Evolutionary conservation across 2,888 invertebrate genomes (phyloP), one percentile per base, ranked within the genome.

Genomic region (Megaustenia siamemsis): DNA sequence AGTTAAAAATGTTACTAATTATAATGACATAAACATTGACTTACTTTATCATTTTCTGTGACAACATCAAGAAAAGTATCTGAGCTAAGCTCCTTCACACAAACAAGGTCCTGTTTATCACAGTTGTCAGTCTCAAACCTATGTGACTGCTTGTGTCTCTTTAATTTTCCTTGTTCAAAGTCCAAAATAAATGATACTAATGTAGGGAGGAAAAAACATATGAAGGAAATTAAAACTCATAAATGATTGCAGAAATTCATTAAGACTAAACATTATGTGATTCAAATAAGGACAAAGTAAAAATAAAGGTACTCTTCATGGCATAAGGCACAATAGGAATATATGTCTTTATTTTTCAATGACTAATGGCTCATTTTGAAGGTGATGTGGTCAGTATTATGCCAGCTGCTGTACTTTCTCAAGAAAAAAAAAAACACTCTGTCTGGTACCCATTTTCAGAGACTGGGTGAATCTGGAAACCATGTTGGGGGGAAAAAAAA

Each of bases 161-260:
- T 90, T 85, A 95, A 90, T 40, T 90, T 90, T 77, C 95, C 95
- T 60, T 91, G 88, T 0, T 95, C 95, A 90, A 94, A 95, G 90
- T 95, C 94, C 82, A 94, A 92, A 66, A 95, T 94, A 89, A 95
- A 95, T 66, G 93, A 91, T 28, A 89, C 93, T 93, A 90, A 43
- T 89, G 18, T 53, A 56, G 28, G 49, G 45, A 66, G 45, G 21
- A 24, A 35, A 60, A n/a, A 66, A 35, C 38, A 2, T 49, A 73
- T 63, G 38, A 40, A 21, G 15, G 32, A 32, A 18, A 18, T 24
- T 32, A 40, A 49, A 35, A 53, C 77, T n/a, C n/a, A n/a, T n/a
- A n/a, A n/a, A 45, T 49, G 35, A 56, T 53, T 24, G 3, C 6
- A 32, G 71, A 1, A 60, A 60, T 8, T 60, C 60, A 60, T 1